phyloP scores from a whole-genome alignment of 2,888 invertebrate genomes.

The Caenorhabditis zanzibari region DNA sequence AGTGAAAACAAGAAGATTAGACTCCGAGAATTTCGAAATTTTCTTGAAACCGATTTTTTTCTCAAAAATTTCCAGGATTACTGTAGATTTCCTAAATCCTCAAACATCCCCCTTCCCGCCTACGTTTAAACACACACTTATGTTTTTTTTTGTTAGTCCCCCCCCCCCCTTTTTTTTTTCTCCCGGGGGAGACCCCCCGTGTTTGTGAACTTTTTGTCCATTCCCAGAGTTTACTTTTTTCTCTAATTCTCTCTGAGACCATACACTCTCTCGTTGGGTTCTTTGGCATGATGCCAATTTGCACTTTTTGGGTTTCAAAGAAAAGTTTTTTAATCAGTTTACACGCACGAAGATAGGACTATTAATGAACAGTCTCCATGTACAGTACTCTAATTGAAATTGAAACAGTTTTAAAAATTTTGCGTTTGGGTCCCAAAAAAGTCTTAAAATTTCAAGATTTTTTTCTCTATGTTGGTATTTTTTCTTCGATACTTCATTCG shows the following conservation, averaged over 20 bases:
- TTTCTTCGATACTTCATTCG: too few relatives aligned
- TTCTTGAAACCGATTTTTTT: neutral
- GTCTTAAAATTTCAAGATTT: too few relatives aligned
- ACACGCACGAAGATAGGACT: too few relatives aligned
- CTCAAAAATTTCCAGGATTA: neutral
- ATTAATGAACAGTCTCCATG: too few relatives aligned
- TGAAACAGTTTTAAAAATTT: too few relatives aligned
- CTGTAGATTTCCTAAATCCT: neutral
- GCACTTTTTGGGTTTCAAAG: neutral
- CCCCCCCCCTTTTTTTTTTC: neutral
- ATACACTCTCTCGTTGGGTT: neutral
- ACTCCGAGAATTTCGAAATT: too few relatives aligned
- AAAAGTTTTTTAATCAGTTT: too few relatives aligned
- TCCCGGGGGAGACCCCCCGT: neutral
- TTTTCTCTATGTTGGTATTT: too few relatives aligned
- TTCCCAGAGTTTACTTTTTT: neutral
- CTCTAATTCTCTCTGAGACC: neutral
- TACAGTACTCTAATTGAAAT: too few relatives aligned
- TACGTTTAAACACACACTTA: conserved; percentile 3
- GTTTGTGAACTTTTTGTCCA: neutral
- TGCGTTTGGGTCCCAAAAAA: too few relatives aligned
- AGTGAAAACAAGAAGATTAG: too few relatives aligned
- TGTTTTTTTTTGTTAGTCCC: neutral
- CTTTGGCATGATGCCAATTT: neutral
- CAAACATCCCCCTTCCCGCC: neutral